Percentiles rank a stretch among this genome's conserved stretches.
Conservation (phyloP, 2,888 invertebrate genomes). For the Machimus rusticus region DNA sequence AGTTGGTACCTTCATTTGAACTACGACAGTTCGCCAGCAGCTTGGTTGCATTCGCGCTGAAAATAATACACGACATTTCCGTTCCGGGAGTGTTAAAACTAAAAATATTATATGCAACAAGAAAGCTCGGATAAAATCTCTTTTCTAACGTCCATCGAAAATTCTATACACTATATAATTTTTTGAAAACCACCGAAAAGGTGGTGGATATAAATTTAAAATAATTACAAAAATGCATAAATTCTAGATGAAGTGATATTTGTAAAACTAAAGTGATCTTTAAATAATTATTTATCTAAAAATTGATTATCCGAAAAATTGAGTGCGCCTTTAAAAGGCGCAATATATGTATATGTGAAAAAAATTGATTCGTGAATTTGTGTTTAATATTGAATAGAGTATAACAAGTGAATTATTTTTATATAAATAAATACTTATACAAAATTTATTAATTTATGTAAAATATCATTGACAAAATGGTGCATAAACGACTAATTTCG, state of each 20-base stretch:
- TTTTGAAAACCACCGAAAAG: neutral
- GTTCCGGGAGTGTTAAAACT: neutral
- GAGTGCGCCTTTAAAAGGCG: neutral
- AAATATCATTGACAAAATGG: slow-evolving; percentile 3
- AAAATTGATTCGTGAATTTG: neutral
- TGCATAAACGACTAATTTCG: slow-evolving; percentile 42
- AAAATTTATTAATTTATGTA: neutral
- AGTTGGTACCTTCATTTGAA: slow-evolving; percentile 39
- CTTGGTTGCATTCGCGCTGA: neutral
- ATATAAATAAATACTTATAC: neutral
- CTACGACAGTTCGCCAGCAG: slow-evolving; percentile 1
- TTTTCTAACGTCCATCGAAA: neutral
- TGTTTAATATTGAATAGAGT: neutral
- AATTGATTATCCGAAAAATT: neutral
- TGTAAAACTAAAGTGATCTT: neutral
- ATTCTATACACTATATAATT: neutral
- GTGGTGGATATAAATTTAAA: neutral
- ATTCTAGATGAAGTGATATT: neutral
- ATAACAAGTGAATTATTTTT: neutral
- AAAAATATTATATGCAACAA: neutral
- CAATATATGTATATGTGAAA: neutral
- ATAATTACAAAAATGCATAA: neutral
- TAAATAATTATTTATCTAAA: neutral
- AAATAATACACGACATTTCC: neutral
- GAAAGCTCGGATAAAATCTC: neutral